Percentiles rank a stretch among this genome's conserved stretches.
Evolutionary conservation across 2,888 invertebrate genomes (phyloP).

Genomic region (Pegoplata infirma): DNA sequence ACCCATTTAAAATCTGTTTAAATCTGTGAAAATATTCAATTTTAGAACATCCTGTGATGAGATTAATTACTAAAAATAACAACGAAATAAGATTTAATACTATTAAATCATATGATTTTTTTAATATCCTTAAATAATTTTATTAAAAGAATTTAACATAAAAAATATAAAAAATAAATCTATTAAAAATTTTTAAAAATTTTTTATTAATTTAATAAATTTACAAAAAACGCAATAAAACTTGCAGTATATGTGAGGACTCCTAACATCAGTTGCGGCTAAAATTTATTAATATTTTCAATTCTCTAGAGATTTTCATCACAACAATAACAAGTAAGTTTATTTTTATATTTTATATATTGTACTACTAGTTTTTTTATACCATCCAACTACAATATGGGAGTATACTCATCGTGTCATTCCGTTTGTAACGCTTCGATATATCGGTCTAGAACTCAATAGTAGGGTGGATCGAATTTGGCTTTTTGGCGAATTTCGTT

Average conservation of each 20-base stretch:
- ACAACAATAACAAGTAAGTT: slow-evolving; percentile 38
- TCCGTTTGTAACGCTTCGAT: too few relatives aligned
- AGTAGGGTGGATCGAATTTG: too few relatives aligned
- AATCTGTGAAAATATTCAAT: slow-evolving; percentile 1
- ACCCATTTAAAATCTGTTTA: background rate
- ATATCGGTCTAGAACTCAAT: too few relatives aligned
- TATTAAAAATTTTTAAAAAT: background rate
- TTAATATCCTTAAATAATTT: background rate
- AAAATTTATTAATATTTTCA: slow-evolving; percentile 7
- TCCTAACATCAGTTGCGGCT: background rate
- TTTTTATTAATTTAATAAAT: background rate
- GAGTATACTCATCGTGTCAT: too few relatives aligned
- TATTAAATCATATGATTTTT: background rate
- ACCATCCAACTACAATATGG: too few relatives aligned
- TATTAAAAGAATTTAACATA: background rate
- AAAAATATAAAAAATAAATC: background rate
- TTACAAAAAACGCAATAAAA: background rate
- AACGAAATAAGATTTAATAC: slow-evolving; percentile 17
- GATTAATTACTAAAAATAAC: slow-evolving; percentile 9
- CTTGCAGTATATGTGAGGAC: background rate
- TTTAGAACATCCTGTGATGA: slow-evolving; percentile 21
- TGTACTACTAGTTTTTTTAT: too few relatives aligned
- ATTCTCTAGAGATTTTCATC: slow-evolving; percentile 1
- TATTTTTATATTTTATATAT: too few relatives aligned
- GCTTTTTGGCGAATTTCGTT: too few relatives aligned